Percentiles rank a stretch among this genome's conserved stretches.
phyloP scores from a whole-genome alignment of 1,140 invertebrate species.

The Magallana angulata region DNA sequence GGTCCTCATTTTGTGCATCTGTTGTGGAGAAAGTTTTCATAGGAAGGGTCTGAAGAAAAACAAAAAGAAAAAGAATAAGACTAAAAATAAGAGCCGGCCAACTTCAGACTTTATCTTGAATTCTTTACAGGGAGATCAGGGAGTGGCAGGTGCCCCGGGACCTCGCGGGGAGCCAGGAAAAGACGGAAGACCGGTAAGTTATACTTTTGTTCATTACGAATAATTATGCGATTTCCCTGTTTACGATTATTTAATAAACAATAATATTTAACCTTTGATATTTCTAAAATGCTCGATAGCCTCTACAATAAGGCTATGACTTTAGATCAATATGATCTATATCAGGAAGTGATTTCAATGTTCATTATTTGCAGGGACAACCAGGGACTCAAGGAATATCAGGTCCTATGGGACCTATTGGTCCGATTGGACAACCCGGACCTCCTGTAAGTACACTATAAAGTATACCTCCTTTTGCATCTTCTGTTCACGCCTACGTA shows the following conservation, averaged over 20 bases:
- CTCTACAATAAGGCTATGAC: too few relatives aligned
- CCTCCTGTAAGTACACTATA: slow-evolving; percentile 56
- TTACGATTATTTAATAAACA: too few relatives aligned
- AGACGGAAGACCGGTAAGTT: slow-evolving; percentile 68
- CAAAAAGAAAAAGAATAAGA: slow-evolving; percentile 36
- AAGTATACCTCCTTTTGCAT: too few relatives aligned
- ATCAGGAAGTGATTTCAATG: too few relatives aligned
- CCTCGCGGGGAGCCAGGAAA: slow-evolving; percentile 65
- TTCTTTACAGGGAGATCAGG: slow-evolving; percentile 70
- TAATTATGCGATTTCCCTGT: too few relatives aligned
- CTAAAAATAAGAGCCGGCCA: neutral
- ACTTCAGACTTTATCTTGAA: neutral
- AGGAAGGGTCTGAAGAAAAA: slow-evolving; percentile 28
- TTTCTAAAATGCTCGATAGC: too few relatives aligned
- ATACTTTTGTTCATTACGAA: too few relatives aligned
- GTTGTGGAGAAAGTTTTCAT: slow-evolving; percentile 46
- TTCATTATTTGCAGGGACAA: slow-evolving; percentile 23
- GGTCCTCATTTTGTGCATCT: slow-evolving; percentile 24
- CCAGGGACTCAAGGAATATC: slow-evolving; percentile 20
- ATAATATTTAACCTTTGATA: too few relatives aligned
- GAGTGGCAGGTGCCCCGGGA: slow-evolving; percentile 62
- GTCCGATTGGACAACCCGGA: slow-evolving; percentile 62
- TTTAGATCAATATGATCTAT: too few relatives aligned
- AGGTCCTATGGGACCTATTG: slow-evolving; percentile 61
- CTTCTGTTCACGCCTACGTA: too few relatives aligned